These are phyloP conservation scores for Hydrozoanthus tunicans DNA, from an alignment of 64 coral and sea anemone species.

Conservation along the genomic window DNA sequence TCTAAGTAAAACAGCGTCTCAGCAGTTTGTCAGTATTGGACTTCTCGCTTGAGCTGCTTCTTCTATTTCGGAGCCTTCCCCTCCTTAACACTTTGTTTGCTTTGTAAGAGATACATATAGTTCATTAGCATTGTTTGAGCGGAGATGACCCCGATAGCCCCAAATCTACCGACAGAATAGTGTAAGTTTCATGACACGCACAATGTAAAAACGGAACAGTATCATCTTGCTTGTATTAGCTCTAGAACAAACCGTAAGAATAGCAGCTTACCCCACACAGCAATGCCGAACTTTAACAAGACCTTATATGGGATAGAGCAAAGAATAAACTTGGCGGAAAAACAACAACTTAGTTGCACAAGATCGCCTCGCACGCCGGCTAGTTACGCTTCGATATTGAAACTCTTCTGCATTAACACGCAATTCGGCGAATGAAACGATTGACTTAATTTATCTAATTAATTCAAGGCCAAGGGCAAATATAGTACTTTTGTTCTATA, in stretches of 20 bases:
- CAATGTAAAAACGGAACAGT: background rate
- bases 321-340: background rate
- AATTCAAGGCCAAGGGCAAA: background rate
- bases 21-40: background rate
- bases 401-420: background rate
- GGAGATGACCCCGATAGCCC: slow-evolving; percentile 22
- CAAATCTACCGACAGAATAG: background rate
- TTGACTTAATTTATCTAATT: background rate
- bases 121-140: background rate
- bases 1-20: background rate
- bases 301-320: background rate
- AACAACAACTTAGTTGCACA: background rate
- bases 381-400: background rate
- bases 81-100: background rate
- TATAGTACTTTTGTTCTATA: background rate
- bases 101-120: background rate
- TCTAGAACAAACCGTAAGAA: background rate
- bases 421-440: background rate
- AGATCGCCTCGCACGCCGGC: background rate
- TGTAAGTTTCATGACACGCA: background rate
- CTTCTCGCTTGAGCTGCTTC: background rate
- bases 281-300: background rate
- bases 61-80: background rate
- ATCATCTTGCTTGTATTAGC: slow-evolving; percentile 1
- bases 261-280: background rate